phyloP scores from a whole-genome alignment of 2,113 vertebrate species.

The Scartelaos histophorus region DNA sequence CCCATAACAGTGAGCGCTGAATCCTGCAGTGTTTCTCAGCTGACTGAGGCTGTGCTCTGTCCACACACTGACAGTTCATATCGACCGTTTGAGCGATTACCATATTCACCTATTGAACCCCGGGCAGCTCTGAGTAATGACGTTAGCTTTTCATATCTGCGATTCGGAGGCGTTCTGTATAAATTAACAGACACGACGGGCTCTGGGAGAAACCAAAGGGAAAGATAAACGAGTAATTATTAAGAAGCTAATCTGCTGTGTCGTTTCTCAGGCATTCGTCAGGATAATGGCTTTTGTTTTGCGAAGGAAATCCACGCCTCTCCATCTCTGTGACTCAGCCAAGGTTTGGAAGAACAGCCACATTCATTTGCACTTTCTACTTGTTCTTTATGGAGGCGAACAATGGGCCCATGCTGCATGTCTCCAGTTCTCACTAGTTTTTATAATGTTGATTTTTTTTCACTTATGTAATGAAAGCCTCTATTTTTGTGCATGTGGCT shows the following conservation, averaged over 20 bases:
- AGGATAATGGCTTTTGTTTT: conserved; percentile 4
- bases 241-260: conserved; percentile 3
- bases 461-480: background rate
- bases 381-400: background rate
- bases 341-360: background rate
- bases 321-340: conserved; percentile 3
- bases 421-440: background rate
- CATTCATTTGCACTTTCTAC: conserved; percentile 3
- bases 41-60: background rate
- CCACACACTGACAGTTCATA: background rate
- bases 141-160: conserved; percentile 1
- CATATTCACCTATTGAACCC: background rate
- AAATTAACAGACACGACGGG: background rate
- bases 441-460: background rate
- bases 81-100: background rate
- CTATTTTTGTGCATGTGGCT: background rate
- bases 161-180: conserved; percentile 1
- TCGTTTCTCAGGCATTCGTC: background rate
- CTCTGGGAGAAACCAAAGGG: background rate
- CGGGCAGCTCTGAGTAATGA: conserved; percentile 8
- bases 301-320: conserved; percentile 1
- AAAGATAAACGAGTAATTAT: conserved; percentile 6
- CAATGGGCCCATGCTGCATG: background rate
- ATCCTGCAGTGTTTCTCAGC: background rate
- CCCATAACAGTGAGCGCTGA: no score